Evolutionary conservation across 2,797 vertebrate species (phyloP).

Genomic region (Orientallactaga sibirica): DNA sequence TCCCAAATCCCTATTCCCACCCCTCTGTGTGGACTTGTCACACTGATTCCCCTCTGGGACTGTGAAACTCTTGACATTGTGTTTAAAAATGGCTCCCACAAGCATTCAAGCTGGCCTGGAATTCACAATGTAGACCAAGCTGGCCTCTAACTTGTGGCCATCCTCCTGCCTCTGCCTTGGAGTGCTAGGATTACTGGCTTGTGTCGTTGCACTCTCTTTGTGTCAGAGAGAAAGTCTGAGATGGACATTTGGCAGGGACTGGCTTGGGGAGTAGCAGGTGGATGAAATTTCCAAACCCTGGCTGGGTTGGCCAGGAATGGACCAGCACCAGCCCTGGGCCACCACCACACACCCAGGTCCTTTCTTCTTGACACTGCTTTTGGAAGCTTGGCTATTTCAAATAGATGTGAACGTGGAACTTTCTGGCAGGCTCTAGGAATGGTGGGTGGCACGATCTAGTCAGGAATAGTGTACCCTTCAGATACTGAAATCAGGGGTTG

Average conservation of each 20-base stretch:
- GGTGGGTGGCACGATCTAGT: not conserved
- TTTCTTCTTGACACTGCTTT: not conserved
- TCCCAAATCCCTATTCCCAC: rapidly evolving
- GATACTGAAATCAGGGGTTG: rapidly evolving
- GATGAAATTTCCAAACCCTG: not conserved
- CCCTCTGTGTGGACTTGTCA: no score
- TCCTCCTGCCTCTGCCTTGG: not conserved
- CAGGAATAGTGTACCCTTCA: no score
- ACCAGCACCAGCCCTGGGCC: not conserved
- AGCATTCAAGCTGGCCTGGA: not conserved
- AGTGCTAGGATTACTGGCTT: not conserved
- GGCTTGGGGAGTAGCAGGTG: rapidly evolving
- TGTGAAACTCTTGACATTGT: no score
- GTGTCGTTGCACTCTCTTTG: not conserved
- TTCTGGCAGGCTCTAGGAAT: not conserved
- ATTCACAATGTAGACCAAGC: not conserved
- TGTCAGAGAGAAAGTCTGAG: not conserved
- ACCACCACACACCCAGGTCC: not conserved
- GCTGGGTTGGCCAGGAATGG: not conserved
- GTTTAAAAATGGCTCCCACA: no score
- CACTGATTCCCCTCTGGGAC: no score
- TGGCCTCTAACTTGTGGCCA: not conserved
- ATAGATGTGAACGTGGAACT: not conserved
- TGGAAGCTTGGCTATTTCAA: not conserved
- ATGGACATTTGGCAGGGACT: not conserved